phyloP scores from a whole-genome alignment of 2,888 invertebrate genomes.

The Creontiades dilutus region DNA sequence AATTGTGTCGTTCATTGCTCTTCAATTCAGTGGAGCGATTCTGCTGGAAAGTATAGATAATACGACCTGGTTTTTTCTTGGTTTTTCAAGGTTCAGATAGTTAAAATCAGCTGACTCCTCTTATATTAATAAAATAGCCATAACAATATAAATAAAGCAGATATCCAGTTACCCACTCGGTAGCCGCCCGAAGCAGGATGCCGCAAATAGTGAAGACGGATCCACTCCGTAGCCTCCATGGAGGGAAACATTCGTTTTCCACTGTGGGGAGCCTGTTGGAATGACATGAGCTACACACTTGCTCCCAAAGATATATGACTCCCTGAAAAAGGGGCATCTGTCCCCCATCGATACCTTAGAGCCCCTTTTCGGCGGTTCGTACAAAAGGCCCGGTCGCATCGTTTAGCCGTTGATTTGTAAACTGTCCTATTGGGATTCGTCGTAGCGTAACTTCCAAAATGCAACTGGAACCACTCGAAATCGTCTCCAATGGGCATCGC shows the following conservation, averaged over 20 bases:
- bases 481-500: neutral
- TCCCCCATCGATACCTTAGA: constrained; percentile 20
- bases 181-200: neutral
- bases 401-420: constrained; percentile 72
- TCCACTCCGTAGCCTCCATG: constrained; percentile 7
- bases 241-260: neutral
- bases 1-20: too few species aligned
- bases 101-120: neutral
- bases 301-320: constrained; percentile 34
- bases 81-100: neutral
- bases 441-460: constrained; percentile 62
- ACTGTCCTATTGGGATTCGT: constrained; percentile 63
- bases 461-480: constrained; percentile 55
- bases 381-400: constrained; percentile 63
- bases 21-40: too few species aligned
- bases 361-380: constrained; percentile 32
- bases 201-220: constrained; percentile 1
- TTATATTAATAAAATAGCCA: neutral
- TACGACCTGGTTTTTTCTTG: too few species aligned
- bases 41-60: too few species aligned
- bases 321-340: constrained; percentile 15
- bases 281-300: constrained; percentile 42
- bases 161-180: neutral
- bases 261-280: neutral
- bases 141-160: neutral